Percentiles rank a stretch among this genome's conserved stretches.
Conservation (phyloP, 2,888 invertebrate species). For the Theretra japonica region DNA sequence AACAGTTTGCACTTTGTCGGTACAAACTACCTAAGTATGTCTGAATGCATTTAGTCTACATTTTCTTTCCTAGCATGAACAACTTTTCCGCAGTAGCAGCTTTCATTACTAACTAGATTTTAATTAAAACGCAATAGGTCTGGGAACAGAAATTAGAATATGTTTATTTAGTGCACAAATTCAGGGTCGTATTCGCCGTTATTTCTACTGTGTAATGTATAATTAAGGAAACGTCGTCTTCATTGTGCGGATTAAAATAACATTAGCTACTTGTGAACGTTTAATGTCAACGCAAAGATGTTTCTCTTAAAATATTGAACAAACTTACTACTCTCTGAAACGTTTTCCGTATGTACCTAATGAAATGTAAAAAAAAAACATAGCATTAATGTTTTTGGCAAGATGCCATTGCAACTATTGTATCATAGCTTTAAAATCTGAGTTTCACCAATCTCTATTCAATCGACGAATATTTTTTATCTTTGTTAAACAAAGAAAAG, state of each 20-base stretch:
- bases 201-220: background rate
- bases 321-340: background rate
- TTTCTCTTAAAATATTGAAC: background rate
- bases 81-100: no score
- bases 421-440: constrained; percentile 2
- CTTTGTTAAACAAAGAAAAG: background rate
- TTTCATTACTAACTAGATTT: background rate
- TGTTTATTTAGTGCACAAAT: background rate
- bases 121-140: background rate
- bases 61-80: no score
- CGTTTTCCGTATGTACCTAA: no score
- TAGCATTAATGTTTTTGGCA: constrained; percentile 7
- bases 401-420: constrained; percentile 8
- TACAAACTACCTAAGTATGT: no score
- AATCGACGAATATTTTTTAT: background rate
- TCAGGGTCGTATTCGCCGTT: background rate
- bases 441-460: background rate
- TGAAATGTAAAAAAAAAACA: background rate
- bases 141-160: background rate
- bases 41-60: no score
- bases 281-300: background rate
- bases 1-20: no score
- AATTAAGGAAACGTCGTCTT: background rate
- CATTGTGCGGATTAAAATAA: background rate
- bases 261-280: background rate